These are phyloP conservation scores for Mesoligia furuncula DNA, from an alignment of 2,888 invertebrate species.

Conservation along the genomic window DNA sequence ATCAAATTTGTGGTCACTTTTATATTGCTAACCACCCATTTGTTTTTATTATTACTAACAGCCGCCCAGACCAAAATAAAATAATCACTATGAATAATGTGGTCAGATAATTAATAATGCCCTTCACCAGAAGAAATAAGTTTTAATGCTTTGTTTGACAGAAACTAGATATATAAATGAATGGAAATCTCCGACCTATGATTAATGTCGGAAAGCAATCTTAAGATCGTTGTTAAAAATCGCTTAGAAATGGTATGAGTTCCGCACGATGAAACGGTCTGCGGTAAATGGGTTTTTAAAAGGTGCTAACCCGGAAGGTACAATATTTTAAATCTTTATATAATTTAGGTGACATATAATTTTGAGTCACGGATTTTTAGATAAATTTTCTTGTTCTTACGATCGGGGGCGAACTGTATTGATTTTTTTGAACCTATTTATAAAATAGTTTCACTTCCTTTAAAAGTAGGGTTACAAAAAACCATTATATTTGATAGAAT, in stretches of 20 bases:
- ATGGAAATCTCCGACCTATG: neutral
- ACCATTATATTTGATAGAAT: no score
- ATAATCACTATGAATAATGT: neutral
- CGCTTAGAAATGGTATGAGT: constrained; percentile 17
- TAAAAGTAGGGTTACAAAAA: no score
- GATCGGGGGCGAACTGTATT: neutral
- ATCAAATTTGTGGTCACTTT: neutral
- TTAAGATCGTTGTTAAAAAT: constrained; percentile 28
- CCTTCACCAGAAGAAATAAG: no score
- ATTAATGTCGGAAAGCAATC: neutral
- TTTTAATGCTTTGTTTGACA: neutral
- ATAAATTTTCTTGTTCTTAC: neutral
- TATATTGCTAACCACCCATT: neutral
- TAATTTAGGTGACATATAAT: neutral
- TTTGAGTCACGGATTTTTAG: neutral
- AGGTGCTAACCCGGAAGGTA: neutral
- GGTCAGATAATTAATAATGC: neutral
- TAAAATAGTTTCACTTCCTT: neutral
- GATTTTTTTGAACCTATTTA: neutral
- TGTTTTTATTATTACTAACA: neutral
- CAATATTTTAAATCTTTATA: constrained; percentile 1
- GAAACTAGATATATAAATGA: neutral
- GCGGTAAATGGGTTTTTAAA: constrained; percentile 10
- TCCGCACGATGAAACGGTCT: neutral
- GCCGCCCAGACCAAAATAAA: neutral